A percentile compares a stretch with the other conserved stretches of the same genome.
Evolutionary conservation across 1,140 invertebrate species (phyloP).

Genomic region (Ooceraea biroi): DNA sequence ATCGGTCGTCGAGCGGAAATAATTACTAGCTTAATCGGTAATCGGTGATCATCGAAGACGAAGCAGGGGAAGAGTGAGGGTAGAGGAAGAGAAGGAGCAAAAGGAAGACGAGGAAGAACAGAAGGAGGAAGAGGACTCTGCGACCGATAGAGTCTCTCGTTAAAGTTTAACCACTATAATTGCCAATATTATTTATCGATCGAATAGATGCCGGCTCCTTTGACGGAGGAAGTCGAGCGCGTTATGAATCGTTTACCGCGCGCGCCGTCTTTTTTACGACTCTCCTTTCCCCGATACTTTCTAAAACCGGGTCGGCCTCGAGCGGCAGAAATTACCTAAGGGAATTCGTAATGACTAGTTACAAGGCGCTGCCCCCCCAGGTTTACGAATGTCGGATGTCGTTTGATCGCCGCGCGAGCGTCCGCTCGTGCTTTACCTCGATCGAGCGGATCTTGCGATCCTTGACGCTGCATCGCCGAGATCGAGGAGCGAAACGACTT

Average conservation of each 20-base stretch:
- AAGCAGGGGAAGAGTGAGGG: neutral
- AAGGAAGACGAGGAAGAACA: neutral
- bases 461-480: neutral
- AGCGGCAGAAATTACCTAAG: slow-evolving; percentile 57
- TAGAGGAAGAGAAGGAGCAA: neutral
- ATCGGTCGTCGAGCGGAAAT: slow-evolving; percentile 53
- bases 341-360: slow-evolving; percentile 61
- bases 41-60: slow-evolving; percentile 32
- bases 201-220: slow-evolving; percentile 51
- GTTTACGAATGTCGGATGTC: slow-evolving; percentile 53
- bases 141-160: slow-evolving; percentile 48
- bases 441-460: neutral
- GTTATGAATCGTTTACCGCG: slow-evolving; percentile 56
- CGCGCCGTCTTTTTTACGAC: slow-evolving; percentile 46
- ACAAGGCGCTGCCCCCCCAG: slow-evolving; percentile 35
- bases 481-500: neutral
- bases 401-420: slow-evolving; percentile 44
- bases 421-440: slow-evolving; percentile 18
- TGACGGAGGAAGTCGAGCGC: slow-evolving; percentile 47
- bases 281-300: slow-evolving; percentile 51
- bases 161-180: slow-evolving; percentile 60
- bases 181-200: slow-evolving; percentile 66
- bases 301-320: slow-evolving; percentile 51
- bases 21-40: slow-evolving; percentile 64
- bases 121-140: neutral